Evolutionary conservation across 2,888 invertebrate species (phyloP), one percentile per base, ranked within the genome.

Genomic region (Cephus runcator): DNA sequence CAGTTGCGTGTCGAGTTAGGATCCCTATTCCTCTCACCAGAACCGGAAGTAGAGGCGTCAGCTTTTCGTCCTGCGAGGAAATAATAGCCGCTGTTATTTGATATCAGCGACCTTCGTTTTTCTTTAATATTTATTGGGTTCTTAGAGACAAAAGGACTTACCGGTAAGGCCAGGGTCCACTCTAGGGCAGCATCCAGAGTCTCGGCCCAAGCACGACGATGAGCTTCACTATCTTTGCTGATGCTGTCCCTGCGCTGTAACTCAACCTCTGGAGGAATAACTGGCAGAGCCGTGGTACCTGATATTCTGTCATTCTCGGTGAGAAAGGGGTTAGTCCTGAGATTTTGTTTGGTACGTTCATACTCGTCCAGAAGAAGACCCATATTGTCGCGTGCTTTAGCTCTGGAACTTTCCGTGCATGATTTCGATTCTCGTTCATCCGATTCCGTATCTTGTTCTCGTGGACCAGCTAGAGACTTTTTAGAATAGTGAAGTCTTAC

Each of bases 181-280:
- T 98, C 97, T 89, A 98, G 94, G 82, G 97, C 95, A 34, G 97
- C 96, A 89, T 96, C 95, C 85, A 98, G 93, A 85, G 97, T 95
- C 91, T 98, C 97, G 36, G 97, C 96, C 92, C 97, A 95, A 33
- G 97, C 96, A 78, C 95, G 94, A 81, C 96, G 94, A 88, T 96
- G 96, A 31, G 97, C 97, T 88, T 98, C 98, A 77, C 96, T 95
- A 90, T 98, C 98, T 93, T 96, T 97, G 82, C 95, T 94, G 81
- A 97, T 96, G 86, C 97, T 97, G 75, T 95, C 93, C 4, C 35
- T 81, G 31, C 71, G 69, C 88, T 97, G 97, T 85, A 96, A 95
- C 87, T 97, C 96, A 77, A 97, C 96, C 91, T 97, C 97, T 0
- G 96, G 95, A 4, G 96, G 96, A 11, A 96, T 78, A 40, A 84